Base-by-base conservation (phyloP, 2,888 invertebrate genomes). In the Lamproptera curius region DNA sequence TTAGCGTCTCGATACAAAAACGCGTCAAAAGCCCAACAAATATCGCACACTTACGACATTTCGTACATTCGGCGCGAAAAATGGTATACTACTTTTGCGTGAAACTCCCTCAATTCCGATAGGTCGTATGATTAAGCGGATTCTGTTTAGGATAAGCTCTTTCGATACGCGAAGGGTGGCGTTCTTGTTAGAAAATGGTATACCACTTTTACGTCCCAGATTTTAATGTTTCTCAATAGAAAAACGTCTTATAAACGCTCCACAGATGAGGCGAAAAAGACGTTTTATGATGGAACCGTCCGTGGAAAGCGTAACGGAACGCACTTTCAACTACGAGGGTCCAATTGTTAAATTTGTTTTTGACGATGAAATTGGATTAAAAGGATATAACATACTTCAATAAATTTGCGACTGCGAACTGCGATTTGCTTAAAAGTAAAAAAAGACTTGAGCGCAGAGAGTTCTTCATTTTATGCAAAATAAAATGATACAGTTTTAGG, bases 21-120 rank as follows among this genome's bases (percentile, higher is more conserved):
- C 15, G 56, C 13, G 51, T 5, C 53, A 56, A 53, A 14, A 41
- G 13, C 0, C 3, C 0, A 4, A n/a, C 31, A 9, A 11, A n/a
- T 17, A 8, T 2, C 5, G 4, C 15, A 14, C 10, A 68, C 65
- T 49, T 75, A 70, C 47, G 61, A 14, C 70, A 0, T 76, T 79
- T 67, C 51, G 16, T 16, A 38, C 23, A 26, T 58, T 50, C 10
- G 10, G 2, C 16, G 2, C 26, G 51, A 48, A 57, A 78, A 74
- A 80, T 80, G 59, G 79, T 79, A 78, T 78, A 79, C 80, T 66
- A 80, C 78, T 78, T 80, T 76, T 76, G 66, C 61, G 46, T 38
- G 54, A 42, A 55, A 52, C 43, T 37, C 1, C 6, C 10, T 41
- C 23, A 50, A 46, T 6, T 33, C 13, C 20, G 55, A 67, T 77